phyloP scores from a whole-genome alignment of 2,888 invertebrate genomes.

The Cosmopolites sordidus region DNA sequence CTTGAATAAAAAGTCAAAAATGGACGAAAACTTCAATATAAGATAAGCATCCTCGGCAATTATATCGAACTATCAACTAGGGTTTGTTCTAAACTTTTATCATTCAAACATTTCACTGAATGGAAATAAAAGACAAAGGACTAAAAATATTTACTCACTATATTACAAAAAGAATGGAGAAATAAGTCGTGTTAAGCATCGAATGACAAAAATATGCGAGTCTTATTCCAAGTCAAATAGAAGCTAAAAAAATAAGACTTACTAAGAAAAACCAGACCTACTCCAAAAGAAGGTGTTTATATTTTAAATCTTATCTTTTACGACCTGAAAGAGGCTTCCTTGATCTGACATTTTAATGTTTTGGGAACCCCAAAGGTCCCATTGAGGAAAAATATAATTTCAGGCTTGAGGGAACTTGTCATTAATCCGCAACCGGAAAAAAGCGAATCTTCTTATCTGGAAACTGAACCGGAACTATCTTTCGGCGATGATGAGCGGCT shows the following conservation, averaged over 20 bases:
- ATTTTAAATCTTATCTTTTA: neutral
- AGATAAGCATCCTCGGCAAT: too few relatives aligned
- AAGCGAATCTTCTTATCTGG: conserved; percentile 6
- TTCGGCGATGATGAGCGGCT: conserved; percentile 6
- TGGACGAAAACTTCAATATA: too few relatives aligned
- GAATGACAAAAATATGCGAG: too few relatives aligned
- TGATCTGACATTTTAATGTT: conserved; percentile 6
- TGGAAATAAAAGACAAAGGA: too few relatives aligned
- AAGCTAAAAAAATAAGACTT: neutral
- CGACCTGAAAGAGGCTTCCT: neutral
- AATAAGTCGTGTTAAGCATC: too few relatives aligned
- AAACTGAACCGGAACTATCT: conserved; percentile 6
- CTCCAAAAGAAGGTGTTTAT: neutral
- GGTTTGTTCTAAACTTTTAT: too few relatives aligned
- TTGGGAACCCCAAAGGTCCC: conserved; percentile 3
- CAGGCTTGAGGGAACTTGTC: conserved; percentile 13
- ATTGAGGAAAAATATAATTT: conserved; percentile 14
- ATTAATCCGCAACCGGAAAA: conserved; percentile 9
- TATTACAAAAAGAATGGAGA: too few relatives aligned
- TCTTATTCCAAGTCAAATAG: too few relatives aligned
- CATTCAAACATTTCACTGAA: too few relatives aligned
- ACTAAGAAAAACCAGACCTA: neutral
- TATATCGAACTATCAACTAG: too few relatives aligned
- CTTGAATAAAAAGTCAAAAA: too few relatives aligned
- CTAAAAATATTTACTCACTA: too few relatives aligned